phyloP scores from a whole-genome alignment of 2,888 invertebrate species.

The Andrena bicolor region DNA sequence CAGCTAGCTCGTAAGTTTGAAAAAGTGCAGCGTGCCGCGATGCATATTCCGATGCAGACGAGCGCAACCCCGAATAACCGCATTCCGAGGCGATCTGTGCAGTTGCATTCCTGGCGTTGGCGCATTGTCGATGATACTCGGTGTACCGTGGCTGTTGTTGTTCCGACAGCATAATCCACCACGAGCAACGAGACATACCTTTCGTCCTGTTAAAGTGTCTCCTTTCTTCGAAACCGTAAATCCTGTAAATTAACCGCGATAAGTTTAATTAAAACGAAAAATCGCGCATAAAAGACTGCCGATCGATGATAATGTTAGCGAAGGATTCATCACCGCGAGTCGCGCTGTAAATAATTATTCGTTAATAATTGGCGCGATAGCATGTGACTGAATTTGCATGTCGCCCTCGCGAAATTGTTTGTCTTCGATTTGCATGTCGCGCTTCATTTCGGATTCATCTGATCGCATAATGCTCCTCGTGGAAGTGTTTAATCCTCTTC shows the following conservation, averaged over 20 bases:
- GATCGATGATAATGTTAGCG: background rate
- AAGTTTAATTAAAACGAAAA: background rate
- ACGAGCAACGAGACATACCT: conserved; percentile 16
- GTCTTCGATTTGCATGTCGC: conserved; percentile 1
- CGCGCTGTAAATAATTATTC: background rate
- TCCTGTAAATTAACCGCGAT: background rate
- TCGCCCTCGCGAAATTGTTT: background rate
- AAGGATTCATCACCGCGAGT: background rate
- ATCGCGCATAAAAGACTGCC: background rate
- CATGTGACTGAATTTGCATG: background rate
- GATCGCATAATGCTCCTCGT: background rate
- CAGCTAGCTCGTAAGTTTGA: background rate
- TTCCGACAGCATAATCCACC: conserved; percentile 44
- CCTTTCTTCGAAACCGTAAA: background rate
- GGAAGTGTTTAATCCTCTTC: background rate
- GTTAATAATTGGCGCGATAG: background rate
- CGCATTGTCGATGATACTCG: conserved; percentile 59
- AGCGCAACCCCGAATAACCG: conserved; percentile 47
- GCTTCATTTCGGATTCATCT: background rate
- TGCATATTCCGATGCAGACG: conserved; percentile 48
- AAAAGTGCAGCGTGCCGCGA: conserved; percentile 31
- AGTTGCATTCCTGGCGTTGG: conserved; percentile 59
- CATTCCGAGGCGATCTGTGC: conserved; percentile 64
- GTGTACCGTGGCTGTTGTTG: conserved; percentile 27
- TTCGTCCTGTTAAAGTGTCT: conserved; percentile 16